Evolutionary conservation across 2,797 vertebrate species (phyloP), one percentile per base, ranked within the genome.

Genomic region (Halcyon leucocephala): DNA sequence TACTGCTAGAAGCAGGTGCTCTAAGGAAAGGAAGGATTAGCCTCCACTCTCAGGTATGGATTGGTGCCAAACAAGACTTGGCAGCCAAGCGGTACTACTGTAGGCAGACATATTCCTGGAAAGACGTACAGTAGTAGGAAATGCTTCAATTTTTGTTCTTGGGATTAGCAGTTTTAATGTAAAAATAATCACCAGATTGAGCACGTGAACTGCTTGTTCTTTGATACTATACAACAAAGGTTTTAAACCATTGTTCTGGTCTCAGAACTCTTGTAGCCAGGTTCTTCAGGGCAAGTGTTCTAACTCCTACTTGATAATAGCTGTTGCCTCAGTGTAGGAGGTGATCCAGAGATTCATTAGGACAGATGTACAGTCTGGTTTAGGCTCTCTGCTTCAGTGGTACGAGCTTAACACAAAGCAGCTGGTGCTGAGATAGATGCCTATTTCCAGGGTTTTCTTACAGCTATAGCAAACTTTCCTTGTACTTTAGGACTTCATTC

Each of bases 1-100:
- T 92, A 61, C 92, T 95, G 92, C 90, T 96, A 77, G 81, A 96
- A 96, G 95, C 95, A 96, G 95, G 95, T 96, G 95, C 94, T 97
- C 82, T 91, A 91, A 93, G 90, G 90, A 89, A 92, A 66, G 90
- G 83, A 92, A 91, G 89, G 93, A 97, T 97, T 96, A 96, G 82
- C 57, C 67, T 96, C 52, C 31, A 51, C 77, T 85, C 84, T 91
- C 94, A 96, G 96, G 96, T 97, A 37, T 96, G 95, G 92, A 93
- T 72, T 88, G 42, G 37, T 94, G 94, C 95, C 96, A 96, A 72
- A 69, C 26, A 54, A 91, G 61, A 46, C 57, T 96, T 96, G 91
- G 92, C 96, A 92, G 84, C 82, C 76, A 89, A 82, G 64, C 19
- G n/a, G 28, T 64, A 20, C 84, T 93, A 37, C 95, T 93, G 94